Evolutionary conservation across 2,888 invertebrate species (phyloP), one percentile per base, ranked within the genome.

Genomic region (Dolichomitus sp.): DNA sequence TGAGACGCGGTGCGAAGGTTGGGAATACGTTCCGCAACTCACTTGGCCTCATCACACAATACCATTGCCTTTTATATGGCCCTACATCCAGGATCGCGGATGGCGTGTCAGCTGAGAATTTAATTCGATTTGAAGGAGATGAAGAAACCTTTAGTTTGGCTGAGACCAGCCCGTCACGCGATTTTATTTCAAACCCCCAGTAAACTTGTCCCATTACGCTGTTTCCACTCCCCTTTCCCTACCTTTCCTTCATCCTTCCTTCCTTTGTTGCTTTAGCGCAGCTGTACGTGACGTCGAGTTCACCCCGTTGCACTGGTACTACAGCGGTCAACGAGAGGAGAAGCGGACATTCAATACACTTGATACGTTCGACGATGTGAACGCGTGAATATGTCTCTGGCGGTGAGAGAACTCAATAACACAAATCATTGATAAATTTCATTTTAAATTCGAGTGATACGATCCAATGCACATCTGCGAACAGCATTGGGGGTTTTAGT

Each of bases 91-190:
- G 86, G 87, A 91, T 90, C 87, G 85, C 65, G 83, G 87, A 88
- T 93, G 80, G 93, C 93, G 92, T 93, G 93, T 72, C 83, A 77
- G 86, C 86, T 93, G 90, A 93, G 90, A 90, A 89, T 90, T 91
- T 93, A 93, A 93, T 93, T 92, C 88, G 90, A 93, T 93, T 93
- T 91, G 85, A 68, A 54, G 72, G 87, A 88, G 89, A 92, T 90
- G 85, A 87, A 87, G 93, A 93, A 93, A 93, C 93, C 93, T 91
- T 91, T 92, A 80, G 89, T 91, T 92, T 81, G 85, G 91, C 92
- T 92, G 91, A 93, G 91, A 88, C 91, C 81, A 89, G 90, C 80
- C 86, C 77, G 92, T 92, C 93, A 93, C 93, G 93, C 93, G 87
- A 93, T 90, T 87, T 88, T 86, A 84, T 86, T 80, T 85, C 87